Percentiles rank a stretch among this genome's conserved stretches.
Evolutionary conservation across 2,888 invertebrate genomes (phyloP).

Genomic region (Adela reaumurella): DNA sequence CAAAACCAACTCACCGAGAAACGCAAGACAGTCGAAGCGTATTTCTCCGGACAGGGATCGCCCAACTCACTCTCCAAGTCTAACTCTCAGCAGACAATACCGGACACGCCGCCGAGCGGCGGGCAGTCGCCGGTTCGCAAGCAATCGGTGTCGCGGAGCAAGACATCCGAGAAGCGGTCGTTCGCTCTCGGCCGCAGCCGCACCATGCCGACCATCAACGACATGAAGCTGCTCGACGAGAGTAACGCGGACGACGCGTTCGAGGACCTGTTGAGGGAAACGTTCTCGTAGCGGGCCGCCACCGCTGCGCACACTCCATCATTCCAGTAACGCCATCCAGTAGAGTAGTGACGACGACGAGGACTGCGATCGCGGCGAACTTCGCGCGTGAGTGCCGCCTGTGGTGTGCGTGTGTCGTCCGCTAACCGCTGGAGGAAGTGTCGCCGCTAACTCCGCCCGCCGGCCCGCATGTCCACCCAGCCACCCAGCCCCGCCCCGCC

Average conservation of each 20-base stretch:
- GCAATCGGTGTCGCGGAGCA: conserved; percentile 4
- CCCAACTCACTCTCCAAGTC: conserved; percentile 24
- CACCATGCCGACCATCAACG: conserved; percentile 72
- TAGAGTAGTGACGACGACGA: conserved; percentile 34
- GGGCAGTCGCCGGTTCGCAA: conserved; percentile 4
- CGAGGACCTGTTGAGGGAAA: conserved; percentile 73
- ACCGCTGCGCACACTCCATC: conserved; percentile 35
- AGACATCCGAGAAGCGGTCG: conserved; percentile 20
- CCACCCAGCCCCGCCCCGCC: conserved; percentile 7
- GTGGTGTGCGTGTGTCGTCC: conserved; percentile 29
- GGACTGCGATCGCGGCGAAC: conserved; percentile 36
- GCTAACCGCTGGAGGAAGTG: conserved; percentile 15
- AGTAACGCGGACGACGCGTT: conserved; percentile 85
- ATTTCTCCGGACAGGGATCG: conserved; percentile 55
- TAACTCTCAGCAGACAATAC: conserved; percentile 18
- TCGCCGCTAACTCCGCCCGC: conserved; percentile 20
- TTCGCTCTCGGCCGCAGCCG: conserved; percentile 67
- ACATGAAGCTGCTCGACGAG: conserved; percentile 66
- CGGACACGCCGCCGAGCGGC: conserved; percentile 14
- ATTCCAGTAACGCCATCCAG: neutral
- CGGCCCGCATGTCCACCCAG: conserved; percentile 11
- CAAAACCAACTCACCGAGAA: conserved; percentile 67
- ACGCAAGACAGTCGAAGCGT: conserved; percentile 70
- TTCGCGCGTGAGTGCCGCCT: conserved; percentile 50
- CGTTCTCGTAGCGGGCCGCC: conserved; percentile 40